A percentile compares a stretch with the other conserved stretches of the same genome.
These are phyloP conservation scores for Drosophila leonis DNA, from an alignment of 2,888 invertebrate species.

Conservation along the genomic window DNA sequence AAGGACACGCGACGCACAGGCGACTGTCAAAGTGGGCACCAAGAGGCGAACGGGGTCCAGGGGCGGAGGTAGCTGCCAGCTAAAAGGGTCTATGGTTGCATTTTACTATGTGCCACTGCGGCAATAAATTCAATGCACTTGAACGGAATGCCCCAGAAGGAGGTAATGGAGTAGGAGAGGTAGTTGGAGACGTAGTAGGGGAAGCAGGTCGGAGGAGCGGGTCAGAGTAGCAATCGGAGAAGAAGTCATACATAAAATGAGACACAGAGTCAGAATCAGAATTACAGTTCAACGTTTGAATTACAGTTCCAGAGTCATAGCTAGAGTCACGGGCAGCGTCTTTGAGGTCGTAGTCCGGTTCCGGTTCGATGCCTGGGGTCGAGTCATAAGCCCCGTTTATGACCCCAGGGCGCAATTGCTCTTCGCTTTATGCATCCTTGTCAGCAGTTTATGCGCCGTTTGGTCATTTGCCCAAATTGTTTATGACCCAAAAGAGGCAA, in stretches of 20 bases:
- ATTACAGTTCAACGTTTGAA: too few species aligned
- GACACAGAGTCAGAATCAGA: background rate
- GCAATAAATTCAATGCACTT: slow-evolving; percentile 55
- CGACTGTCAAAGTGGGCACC: background rate
- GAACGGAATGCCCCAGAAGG: slow-evolving; percentile 24
- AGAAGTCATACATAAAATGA: background rate
- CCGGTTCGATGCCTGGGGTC: slow-evolving; percentile 4
- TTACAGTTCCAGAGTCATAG: background rate
- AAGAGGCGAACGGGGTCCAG: background rate
- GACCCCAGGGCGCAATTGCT: slow-evolving; percentile 26
- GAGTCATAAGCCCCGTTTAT: slow-evolving; percentile 35
- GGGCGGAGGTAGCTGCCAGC: background rate
- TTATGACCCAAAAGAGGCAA: slow-evolving; percentile 56
- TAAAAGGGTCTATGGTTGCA: slow-evolving; percentile 4
- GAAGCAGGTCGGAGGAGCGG: background rate
- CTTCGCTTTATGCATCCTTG: slow-evolving; percentile 41
- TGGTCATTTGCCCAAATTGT: slow-evolving; percentile 59
- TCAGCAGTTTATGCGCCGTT: slow-evolving; percentile 64
- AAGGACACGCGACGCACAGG: slow-evolving; percentile 26
- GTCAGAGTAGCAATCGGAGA: background rate
- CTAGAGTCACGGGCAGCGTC: background rate
- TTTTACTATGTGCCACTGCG: slow-evolving; percentile 12
- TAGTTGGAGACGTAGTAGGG: too few species aligned
- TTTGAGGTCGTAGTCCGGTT: background rate
- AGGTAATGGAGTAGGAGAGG: background rate